Conservation (phyloP, 2,797 vertebrate genomes). For the Nasua narica region DNA sequence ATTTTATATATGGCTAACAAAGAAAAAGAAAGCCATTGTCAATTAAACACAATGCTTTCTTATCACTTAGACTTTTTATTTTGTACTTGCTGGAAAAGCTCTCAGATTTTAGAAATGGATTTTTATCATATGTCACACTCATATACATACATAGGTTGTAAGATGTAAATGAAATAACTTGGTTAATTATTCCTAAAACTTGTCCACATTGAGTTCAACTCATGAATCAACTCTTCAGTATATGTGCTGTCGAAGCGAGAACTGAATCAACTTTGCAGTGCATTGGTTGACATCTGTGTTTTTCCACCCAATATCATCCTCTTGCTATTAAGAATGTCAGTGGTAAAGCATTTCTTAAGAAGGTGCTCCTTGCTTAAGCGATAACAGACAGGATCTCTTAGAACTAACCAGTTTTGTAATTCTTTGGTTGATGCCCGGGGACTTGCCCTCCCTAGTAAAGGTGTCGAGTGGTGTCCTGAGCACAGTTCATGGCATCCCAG, state of each 20-base stretch:
- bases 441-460: neutral
- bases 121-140: neutral
- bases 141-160: neutral
- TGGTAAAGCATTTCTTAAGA: neutral
- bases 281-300: neutral
- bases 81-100: conserved; percentile 10
- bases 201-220: neutral
- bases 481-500: neutral
- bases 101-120: neutral
- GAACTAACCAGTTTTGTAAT: neutral
- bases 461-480: neutral
- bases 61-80: conserved; percentile 26
- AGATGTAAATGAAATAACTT: conserved; percentile 7
- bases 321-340: neutral
- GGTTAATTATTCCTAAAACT: neutral
- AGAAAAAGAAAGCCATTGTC: neutral
- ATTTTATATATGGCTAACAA: neutral
- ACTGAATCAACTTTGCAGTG: neutral
- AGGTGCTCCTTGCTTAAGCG: neutral
- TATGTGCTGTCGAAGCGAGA: too few species aligned
- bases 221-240: neutral
- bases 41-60: neutral
- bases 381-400: neutral
- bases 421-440: neutral
- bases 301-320: neutral